A percentile compares a stretch with the other conserved stretches of the same genome.
These are phyloP conservation scores for Pantala flavescens DNA, from an alignment of 1,140 invertebrate species.

Conservation along the genomic window DNA sequence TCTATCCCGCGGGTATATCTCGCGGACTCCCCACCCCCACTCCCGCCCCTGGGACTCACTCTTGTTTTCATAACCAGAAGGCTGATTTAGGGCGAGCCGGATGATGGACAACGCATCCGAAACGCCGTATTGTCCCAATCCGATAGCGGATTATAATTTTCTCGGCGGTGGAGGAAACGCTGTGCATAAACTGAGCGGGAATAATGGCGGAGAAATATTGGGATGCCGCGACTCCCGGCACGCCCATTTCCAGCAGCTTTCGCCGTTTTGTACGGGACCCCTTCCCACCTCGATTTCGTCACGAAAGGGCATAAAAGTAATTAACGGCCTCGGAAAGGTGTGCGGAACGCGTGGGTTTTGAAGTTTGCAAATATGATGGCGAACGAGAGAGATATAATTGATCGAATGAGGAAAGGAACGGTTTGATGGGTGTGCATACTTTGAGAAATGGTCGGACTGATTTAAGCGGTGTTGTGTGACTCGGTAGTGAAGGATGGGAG, in stretches of 20 bases:
- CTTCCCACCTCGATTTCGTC: too few species aligned
- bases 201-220: not conserved
- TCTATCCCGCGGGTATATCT: not conserved
- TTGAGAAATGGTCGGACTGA: too few species aligned
- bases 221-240: not conserved
- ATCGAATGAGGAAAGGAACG: too few species aligned
- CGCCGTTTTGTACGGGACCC: not conserved
- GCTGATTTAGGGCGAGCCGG: not conserved
- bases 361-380: too few species aligned
- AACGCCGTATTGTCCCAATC: not conserved
- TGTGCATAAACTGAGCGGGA: not conserved
- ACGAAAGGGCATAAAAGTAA: too few species aligned
- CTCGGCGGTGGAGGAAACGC: not conserved
- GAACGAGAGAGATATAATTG: too few species aligned
- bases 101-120: not conserved
- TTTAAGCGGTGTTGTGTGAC: too few species aligned
- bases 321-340: too few species aligned
- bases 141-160: constrained; percentile 2
- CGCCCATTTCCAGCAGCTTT: not conserved
- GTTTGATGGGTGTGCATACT: too few species aligned
- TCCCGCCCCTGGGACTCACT: not conserved
- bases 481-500: too few species aligned
- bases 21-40: not conserved
- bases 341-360: too few species aligned
- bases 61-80: not conserved